phyloP scores from a whole-genome alignment of 2,888 invertebrate genomes.

The Scaptomyza flava region DNA sequence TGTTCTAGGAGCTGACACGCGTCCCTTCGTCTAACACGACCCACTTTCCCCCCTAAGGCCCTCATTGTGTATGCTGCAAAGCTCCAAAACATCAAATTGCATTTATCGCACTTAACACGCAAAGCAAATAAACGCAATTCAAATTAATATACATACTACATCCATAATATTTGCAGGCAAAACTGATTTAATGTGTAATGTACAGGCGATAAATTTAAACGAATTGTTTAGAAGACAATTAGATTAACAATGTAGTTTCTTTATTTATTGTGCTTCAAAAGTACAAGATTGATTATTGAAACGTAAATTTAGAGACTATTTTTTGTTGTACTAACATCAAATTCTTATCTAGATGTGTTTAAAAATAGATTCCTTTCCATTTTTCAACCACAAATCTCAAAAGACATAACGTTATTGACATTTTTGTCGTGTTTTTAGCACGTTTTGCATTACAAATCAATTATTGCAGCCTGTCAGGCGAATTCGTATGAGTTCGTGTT shows the following conservation, averaged over 20 bases:
- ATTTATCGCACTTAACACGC: slow-evolving; percentile 76
- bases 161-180: slow-evolving; percentile 28
- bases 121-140: slow-evolving; percentile 57
- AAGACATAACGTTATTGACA: slow-evolving; percentile 36
- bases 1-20: slow-evolving; percentile 43
- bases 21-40: slow-evolving; percentile 1
- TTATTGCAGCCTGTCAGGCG: slow-evolving; percentile 57
- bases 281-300: too few species aligned
- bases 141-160: slow-evolving; percentile 22
- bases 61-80: slow-evolving; percentile 16
- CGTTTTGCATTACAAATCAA: slow-evolving; percentile 80
- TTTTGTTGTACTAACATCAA: too few species aligned
- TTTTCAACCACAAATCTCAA: neutral
- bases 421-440: slow-evolving; percentile 43
- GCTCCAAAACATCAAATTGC: slow-evolving; percentile 67
- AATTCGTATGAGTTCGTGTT: slow-evolving; percentile 26
- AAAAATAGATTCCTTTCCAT: neutral
- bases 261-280: neutral
- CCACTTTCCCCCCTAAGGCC: neutral
- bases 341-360: too few species aligned
- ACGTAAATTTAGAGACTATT: too few species aligned
- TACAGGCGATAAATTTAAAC: slow-evolving; percentile 51
- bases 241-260: neutral
- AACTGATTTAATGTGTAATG: slow-evolving; percentile 28
- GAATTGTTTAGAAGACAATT: neutral